Evolutionary conservation across 2,113 vertebrate species (phyloP).

Genomic region (Ceyx melanurus): DNA sequence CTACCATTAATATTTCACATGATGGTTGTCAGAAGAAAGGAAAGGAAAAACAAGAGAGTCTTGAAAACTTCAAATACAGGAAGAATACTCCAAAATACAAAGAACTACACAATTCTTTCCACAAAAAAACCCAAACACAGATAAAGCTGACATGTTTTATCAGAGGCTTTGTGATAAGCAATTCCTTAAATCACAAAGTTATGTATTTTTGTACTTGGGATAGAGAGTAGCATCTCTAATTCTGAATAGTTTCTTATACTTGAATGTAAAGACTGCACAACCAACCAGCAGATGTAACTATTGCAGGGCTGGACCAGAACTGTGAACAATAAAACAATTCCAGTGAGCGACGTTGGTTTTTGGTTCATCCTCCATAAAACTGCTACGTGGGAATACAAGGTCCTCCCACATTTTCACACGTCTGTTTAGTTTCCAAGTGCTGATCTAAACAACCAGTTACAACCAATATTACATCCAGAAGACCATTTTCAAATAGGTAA

Average conservation of each 20-base stretch:
- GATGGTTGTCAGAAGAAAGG: neutral
- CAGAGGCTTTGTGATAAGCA: neutral
- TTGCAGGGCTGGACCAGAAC: neutral
- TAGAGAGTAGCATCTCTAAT: neutral
- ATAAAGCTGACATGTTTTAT: neutral
- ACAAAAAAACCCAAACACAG: neutral
- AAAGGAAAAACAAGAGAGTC: neutral
- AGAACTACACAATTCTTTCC: neutral
- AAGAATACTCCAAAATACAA: neutral
- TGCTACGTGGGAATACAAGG: neutral
- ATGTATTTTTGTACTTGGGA: neutral
- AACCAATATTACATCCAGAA: neutral
- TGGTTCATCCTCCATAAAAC: neutral
- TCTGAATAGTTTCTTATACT: neutral
- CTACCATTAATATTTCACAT: neutral
- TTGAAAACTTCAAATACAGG: neutral
- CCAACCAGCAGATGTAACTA: neutral
- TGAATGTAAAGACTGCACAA: neutral
- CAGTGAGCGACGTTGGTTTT: accelerated
- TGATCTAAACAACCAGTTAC: neutral
- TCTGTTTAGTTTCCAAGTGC: neutral
- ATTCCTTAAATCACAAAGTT: neutral
- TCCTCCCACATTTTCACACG: neutral
- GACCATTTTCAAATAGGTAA: neutral
- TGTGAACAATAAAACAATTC: neutral